These are phyloP conservation scores for Drosophila lini DNA, from an alignment of 1,140 invertebrate genomes.

Conservation along the genomic window DNA sequence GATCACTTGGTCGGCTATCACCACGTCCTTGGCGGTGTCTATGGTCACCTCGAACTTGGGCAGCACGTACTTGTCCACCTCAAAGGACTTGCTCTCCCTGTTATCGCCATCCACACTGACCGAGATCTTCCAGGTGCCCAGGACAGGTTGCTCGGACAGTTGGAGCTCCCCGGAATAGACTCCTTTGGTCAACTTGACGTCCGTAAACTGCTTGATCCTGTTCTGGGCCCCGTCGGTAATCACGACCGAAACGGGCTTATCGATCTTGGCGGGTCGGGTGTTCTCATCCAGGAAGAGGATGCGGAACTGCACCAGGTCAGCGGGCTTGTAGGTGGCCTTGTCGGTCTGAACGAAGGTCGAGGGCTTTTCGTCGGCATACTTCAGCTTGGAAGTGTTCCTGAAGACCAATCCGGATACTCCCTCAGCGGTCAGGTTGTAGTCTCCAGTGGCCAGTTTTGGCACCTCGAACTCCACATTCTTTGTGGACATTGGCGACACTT, in stretches of 20 bases:
- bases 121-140: conserved; percentile 95
- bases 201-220: conserved; percentile 90
- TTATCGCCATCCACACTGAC: conserved; percentile 83
- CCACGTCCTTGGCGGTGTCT: conserved; percentile 91
- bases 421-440: conserved; percentile 90
- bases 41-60: conserved; percentile 97
- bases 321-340: conserved; percentile 96
- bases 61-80: conserved; percentile 93
- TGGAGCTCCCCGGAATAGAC: conserved; percentile 92
- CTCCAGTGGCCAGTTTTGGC: conserved; percentile 90
- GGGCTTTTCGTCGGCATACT: conserved; percentile 93
- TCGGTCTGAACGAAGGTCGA: conserved; percentile 97
- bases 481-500: conserved; percentile 89
- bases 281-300: conserved; percentile 91
- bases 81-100: conserved; percentile 62
- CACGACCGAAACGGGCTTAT: conserved; percentile 51
- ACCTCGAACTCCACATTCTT: conserved; percentile 87
- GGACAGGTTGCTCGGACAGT: conserved; percentile 92
- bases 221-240: conserved; percentile 71
- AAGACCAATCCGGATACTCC: conserved; percentile 91
- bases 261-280: conserved; percentile 87
- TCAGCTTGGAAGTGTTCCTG: conserved; percentile 88
- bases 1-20: conserved; percentile 91
- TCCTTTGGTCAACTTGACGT: conserved; percentile 89
- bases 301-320: conserved; percentile 93